Evolutionary conservation across 64 coral and sea anemone species (phyloP), one percentile per base, ranked within the genome.

Genomic region (Pocillopora verrucosa): DNA sequence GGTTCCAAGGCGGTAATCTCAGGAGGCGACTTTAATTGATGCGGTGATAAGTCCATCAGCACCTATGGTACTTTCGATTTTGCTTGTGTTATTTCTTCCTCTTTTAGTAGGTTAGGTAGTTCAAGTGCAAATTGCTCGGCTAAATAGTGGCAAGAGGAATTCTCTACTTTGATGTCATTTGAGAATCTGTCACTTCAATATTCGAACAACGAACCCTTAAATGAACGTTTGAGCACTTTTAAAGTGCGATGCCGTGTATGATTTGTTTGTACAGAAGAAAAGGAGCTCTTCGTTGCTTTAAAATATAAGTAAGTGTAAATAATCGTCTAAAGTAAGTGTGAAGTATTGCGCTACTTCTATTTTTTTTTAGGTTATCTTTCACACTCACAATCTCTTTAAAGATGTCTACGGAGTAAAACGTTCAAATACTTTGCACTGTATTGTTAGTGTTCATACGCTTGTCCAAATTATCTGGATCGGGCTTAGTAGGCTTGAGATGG

Each of bases 201-300:
- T 72, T 34, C 57, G 57, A 59, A 34, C 19, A 26, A 15, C 56
- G 82, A 72, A 69, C 64, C 20, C 45, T 36, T 85, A 85, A 85
- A 85, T 85, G 62, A 65, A 72, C 36, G 51, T 72, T 85, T 85
- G 82, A 85, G 82, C 61, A 85, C 82, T 72, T 85, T 72, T 72
- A 85, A 85, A 85, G 82, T 85, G 82, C 38, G 63, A 17, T 85
- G 65, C 82, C 56, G 65, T 51, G 36, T 85, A 85, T 85, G 82
- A 72, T 72, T 85, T 85, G 82, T 85, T 85, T 85, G 82, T 85
- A 69, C 17, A 85, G 82, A 72, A 36, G 19, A 70, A 85, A 85
- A 85, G 20, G 82, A 45, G 36, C 64, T 56, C 82, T 85, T 56
- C 65, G 51, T 26, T 13, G 62, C 64, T 7, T 84, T 34, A 65